A percentile compares a stretch with the other conserved stretches of the same genome.
Evolutionary conservation across 2,888 invertebrate species (phyloP).

Genomic region (Andrena bicolor): DNA sequence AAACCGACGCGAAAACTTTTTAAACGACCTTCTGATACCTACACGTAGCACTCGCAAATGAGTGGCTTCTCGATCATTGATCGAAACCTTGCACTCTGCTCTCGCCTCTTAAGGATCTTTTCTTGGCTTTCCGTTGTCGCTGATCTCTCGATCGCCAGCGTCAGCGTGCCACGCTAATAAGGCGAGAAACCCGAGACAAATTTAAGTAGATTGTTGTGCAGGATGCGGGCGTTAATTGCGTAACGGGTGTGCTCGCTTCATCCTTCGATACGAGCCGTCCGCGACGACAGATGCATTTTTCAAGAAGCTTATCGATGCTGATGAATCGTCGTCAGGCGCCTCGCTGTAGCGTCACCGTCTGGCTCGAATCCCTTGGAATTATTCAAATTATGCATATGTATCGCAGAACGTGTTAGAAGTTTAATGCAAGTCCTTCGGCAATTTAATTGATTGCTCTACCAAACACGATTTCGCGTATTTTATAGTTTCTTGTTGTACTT

Average conservation of each 20-base stretch:
- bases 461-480: too few species aligned
- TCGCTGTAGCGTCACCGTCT: constrained; percentile 54
- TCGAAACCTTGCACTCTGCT: too few species aligned
- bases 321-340: constrained; percentile 69
- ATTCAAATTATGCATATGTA: constrained; percentile 16
- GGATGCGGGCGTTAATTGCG: constrained; percentile 71
- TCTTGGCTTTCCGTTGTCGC: not conserved
- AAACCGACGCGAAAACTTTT: too few species aligned
- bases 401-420: not conserved
- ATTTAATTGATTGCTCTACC: too few species aligned
- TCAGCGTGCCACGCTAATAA: constrained; percentile 5
- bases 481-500: too few species aligned
- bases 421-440: not conserved
- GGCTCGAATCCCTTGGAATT: constrained; percentile 46
- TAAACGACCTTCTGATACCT: too few species aligned
- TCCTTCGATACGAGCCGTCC: constrained; percentile 56
- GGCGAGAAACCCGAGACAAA: constrained; percentile 36
- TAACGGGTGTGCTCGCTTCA: constrained; percentile 59
- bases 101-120: not conserved
- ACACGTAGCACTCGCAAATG: too few species aligned
- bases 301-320: constrained; percentile 67
- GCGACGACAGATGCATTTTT: constrained; percentile 62
- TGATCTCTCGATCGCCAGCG: not conserved
- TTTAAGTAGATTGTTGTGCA: constrained; percentile 53
- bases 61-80: too few species aligned